These are phyloP conservation scores for Tolypeutes matacus DNA, from an alignment of 2,797 vertebrate genomes.

Conservation along the genomic window DNA sequence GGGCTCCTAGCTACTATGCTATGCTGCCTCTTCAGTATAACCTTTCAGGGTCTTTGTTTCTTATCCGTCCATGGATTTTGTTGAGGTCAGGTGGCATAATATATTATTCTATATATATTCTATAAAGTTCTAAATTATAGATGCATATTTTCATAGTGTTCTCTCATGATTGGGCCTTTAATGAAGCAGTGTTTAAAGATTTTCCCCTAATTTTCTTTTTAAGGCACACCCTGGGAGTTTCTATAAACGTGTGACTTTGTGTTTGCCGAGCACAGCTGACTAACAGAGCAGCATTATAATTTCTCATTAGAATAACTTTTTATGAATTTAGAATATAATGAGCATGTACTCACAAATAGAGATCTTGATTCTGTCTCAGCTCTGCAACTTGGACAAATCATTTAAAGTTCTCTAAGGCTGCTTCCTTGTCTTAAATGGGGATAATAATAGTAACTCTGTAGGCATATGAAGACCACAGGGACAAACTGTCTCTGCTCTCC, in stretches of 20 bases:
- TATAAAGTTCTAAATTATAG: not conserved
- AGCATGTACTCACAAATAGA: not conserved
- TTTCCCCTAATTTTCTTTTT: not conserved
- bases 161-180: constrained; percentile 4
- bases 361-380: not conserved
- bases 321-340: not conserved
- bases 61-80: not conserved
- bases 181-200: constrained; percentile 12
- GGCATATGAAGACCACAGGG: not conserved
- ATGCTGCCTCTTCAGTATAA: not conserved
- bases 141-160: not conserved
- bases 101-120: too few species aligned
- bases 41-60: not conserved
- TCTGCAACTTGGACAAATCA: not conserved
- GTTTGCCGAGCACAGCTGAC: not conserved
- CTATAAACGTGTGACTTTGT: not conserved
- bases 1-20: not conserved
- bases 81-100: not conserved
- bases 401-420: not conserved
- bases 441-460: not conserved
- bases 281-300: not conserved
- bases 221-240: not conserved
- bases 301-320: not conserved
- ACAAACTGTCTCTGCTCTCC: not conserved
- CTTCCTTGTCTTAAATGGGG: not conserved